These are phyloP conservation scores for Cavia porcellus DNA, from an alignment of 2,113 vertebrate genomes.

Conservation along the genomic window DNA sequence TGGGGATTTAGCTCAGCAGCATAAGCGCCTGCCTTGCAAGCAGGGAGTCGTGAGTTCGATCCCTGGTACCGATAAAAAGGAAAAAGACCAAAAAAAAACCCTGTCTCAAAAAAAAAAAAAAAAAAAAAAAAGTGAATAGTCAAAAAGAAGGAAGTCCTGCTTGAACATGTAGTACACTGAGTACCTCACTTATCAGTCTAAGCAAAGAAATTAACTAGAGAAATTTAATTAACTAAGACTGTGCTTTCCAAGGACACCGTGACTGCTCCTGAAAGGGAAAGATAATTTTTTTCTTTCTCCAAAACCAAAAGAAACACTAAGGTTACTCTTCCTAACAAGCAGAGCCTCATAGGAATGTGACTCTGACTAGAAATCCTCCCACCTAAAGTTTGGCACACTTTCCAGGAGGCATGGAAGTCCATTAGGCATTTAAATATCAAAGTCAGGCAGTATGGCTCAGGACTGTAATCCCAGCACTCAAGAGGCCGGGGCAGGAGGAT, in stretches of 20 bases:
- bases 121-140: no score
- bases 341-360: background rate
- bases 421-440: background rate
- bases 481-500: background rate
- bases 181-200: background rate
- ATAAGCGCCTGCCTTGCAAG: no score
- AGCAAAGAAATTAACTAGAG: background rate
- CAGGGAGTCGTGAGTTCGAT: no score
- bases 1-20: no score
- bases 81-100: no score
- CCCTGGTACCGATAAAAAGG: no score
- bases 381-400: background rate
- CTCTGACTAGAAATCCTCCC: background rate
- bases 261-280: background rate
- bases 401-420: background rate
- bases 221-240: background rate
- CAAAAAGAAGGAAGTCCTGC: background rate
- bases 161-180: fast-evolving
- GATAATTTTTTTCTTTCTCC: background rate
- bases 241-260: background rate
- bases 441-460: background rate
- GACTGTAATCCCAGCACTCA: background rate
- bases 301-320: background rate
- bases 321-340: background rate
- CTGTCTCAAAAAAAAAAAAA: no score